Base-by-base conservation (phyloP, 2,113 vertebrate species). In the Neogobius melanostomus region DNA sequence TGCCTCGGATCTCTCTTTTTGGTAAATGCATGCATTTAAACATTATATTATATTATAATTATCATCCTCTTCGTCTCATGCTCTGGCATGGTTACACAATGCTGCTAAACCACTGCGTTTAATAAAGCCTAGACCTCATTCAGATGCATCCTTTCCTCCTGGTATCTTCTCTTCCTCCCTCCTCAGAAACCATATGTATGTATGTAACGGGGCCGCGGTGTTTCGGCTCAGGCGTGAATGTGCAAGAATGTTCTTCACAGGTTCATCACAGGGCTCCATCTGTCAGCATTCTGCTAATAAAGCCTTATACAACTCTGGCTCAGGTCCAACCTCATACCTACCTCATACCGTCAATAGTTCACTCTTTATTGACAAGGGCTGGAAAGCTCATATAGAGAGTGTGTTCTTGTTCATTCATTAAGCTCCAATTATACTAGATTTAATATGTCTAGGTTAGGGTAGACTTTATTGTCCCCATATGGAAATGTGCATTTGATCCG, bases 81-180 rank as follows among this genome's bases (percentile, higher is more conserved):
- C 7, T 52, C 14, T 46, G 60, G 81, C 68, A 72, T 76, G 67
- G 60, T 86, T 71, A 72, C 53, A 74, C 74, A 85, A 84, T 14
- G 21, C 16, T 10, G 16, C 52, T 54, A 17, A n/a, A 54, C 52
- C 52, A 21, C 53, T 56, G 53, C 53, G 52, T 21, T 21, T 54
- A 17, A 54, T 21, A 54, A 54, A 10, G 16, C 52, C 52, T 9
- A 7, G 16, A 54, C 52, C 52, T 17, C 16, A 54, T n/a, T 54
- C 52, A 4, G 16, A 16, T 16, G 52, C 52, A 21, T 54, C 52
- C 17, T 54, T 7, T 6, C 15, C 11, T 49, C 48, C 48, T 49
- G 28, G 28, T 11, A 10, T 10, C n/a, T 16, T 21, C 53, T 28
- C 28, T 17, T 60, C 36, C 57, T 60, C 57, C 57, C 42, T 43